A percentile compares a stretch with the other conserved stretches of the same genome.
Conservation (phyloP, 2,113 vertebrate genomes). For the Apus apus region DNA sequence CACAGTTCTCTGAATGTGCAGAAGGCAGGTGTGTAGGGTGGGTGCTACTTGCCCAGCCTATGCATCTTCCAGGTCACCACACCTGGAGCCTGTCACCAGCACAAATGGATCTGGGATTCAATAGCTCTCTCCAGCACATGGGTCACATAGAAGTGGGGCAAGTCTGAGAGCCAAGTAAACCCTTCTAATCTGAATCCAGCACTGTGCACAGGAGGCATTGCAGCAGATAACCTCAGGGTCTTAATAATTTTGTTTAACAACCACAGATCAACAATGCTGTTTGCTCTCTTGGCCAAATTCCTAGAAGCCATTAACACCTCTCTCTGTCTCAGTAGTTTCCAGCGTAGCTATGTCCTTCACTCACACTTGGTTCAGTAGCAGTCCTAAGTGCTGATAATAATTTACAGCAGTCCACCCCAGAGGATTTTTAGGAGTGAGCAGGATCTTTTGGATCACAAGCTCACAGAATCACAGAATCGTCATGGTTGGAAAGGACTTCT, state of each 20-base stretch:
- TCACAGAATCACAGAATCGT: no score
- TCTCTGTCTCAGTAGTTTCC: background rate
- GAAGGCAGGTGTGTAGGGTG: background rate
- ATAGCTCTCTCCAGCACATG: background rate
- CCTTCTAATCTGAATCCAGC: background rate
- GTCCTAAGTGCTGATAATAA: background rate
- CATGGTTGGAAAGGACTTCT: no score
- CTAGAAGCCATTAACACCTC: background rate
- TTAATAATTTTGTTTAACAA: background rate
- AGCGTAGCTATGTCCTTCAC: background rate
- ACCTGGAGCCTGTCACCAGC: background rate
- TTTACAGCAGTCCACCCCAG: background rate
- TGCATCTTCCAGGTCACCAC: background rate
- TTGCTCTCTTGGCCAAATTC: background rate
- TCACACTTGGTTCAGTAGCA: background rate
- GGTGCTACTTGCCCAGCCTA: background rate
- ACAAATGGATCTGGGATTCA: background rate
- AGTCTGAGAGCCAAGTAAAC: background rate
- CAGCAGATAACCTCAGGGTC: background rate
- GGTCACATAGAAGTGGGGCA: accelerated
- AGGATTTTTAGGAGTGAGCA: background rate
- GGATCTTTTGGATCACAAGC: background rate
- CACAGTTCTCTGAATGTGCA: background rate
- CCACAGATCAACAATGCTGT: background rate
- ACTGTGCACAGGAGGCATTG: background rate